Evolutionary conservation across 2,113 vertebrate genomes (phyloP).

Genomic region (Nansenia antarctica): DNA sequence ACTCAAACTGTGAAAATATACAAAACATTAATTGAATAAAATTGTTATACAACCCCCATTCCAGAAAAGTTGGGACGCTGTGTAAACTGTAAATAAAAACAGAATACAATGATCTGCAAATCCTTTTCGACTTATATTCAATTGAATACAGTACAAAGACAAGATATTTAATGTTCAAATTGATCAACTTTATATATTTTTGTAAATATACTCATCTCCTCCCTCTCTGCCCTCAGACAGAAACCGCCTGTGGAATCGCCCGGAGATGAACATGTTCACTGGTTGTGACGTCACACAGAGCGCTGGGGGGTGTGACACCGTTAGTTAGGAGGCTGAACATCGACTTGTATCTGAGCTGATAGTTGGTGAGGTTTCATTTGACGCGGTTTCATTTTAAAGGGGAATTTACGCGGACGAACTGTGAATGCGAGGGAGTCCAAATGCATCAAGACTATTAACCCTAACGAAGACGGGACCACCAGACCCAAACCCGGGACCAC

Average conservation of each 20-base stretch:
- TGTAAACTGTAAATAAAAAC: too few species aligned
- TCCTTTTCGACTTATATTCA: too few species aligned
- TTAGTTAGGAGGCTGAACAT: constrained; percentile 6
- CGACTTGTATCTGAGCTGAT: neutral
- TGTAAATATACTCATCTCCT: neutral
- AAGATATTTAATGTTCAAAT: too few species aligned
- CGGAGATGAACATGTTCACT: constrained; percentile 9
- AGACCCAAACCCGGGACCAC: neutral
- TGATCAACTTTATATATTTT: too few species aligned
- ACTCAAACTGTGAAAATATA: too few species aligned
- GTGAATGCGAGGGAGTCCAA: constrained; percentile 10
- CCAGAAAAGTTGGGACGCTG: too few species aligned
- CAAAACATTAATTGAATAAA: too few species aligned
- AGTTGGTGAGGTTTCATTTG: constrained; percentile 6
- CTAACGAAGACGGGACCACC: constrained; percentile 23
- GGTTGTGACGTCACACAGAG: constrained; percentile 43
- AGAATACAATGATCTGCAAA: too few species aligned
- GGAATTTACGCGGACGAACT: constrained; percentile 33
- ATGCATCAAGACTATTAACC: constrained; percentile 25
- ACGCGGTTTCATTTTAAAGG: neutral
- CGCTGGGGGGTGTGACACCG: constrained; percentile 12
- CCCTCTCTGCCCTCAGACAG: neutral
- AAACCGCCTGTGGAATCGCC: constrained; percentile 1
- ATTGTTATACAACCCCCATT: too few species aligned
- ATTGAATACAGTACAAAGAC: too few species aligned